A percentile compares a stretch with the other conserved stretches of the same genome.
Evolutionary conservation across 2,113 vertebrate species (phyloP).

Genomic region (Hippopotamus amphibius): DNA sequence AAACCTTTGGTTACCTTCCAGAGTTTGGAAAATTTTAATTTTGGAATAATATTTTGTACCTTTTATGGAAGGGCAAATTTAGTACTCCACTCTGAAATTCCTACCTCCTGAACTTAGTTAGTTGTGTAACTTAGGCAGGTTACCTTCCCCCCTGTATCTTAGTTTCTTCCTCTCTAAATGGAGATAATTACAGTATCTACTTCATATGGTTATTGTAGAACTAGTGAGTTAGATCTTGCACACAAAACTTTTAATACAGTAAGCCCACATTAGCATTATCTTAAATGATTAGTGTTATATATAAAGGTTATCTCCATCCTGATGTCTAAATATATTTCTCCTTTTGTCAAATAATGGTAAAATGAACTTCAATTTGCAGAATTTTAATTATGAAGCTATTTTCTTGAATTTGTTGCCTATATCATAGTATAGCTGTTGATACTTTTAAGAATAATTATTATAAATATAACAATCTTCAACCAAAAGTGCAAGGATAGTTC

Average conservation of each 20-base stretch:
- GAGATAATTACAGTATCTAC: not conserved
- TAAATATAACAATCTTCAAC: not conserved
- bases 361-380: not conserved
- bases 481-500: not conserved
- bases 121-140: not conserved
- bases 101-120: not conserved
- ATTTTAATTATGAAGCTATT: not conserved
- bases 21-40: not conserved
- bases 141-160: not conserved
- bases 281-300: not conserved
- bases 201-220: not conserved
- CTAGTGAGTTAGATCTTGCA: not conserved
- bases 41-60: not conserved
- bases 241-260: not conserved
- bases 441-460: not conserved
- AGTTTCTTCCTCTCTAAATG: not conserved
- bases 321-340: not conserved
- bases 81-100: not conserved
- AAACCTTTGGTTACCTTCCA: not conserved
- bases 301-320: not conserved
- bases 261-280: not conserved
- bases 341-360: not conserved
- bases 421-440: not conserved
- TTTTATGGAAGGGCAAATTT: not conserved
- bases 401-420: not conserved